Percentiles rank a stretch among this genome's conserved stretches.
Conservation (phyloP, 2,113 vertebrate genomes). For the Romanogobio albipinnatus region DNA sequence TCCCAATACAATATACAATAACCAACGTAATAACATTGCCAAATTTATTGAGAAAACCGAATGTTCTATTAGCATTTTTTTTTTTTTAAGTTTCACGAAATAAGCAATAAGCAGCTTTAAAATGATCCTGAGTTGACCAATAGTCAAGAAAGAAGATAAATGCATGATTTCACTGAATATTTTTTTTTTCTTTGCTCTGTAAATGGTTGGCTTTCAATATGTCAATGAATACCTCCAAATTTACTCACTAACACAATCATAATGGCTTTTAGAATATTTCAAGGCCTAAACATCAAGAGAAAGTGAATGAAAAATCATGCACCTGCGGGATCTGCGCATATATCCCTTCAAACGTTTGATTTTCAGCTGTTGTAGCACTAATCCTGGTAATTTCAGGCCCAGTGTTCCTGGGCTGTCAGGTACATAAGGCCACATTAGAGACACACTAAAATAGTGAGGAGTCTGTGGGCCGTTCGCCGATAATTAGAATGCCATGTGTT, state of each 20-base stretch:
- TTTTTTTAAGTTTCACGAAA: too few species aligned
- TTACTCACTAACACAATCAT: background rate
- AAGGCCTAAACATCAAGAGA: conserved; percentile 51
- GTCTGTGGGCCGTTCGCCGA: conserved; percentile 63
- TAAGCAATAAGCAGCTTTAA: too few species aligned
- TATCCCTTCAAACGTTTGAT: conserved; percentile 71
- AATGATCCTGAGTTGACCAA: too few species aligned
- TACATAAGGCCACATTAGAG: conserved; percentile 70
- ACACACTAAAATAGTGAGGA: conserved; percentile 68
- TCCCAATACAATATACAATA: background rate
- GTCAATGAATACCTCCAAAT: background rate
- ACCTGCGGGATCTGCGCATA: conserved; percentile 56
- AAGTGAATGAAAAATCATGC: conserved; percentile 65
- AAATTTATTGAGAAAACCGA: background rate
- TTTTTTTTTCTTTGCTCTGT: background rate
- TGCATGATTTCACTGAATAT: too few species aligned
- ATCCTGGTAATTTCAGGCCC: conserved; percentile 77
- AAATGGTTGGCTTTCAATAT: background rate
- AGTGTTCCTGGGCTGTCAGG: conserved; percentile 72
- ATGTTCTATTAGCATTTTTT: too few species aligned
- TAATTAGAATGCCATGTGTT: conserved; percentile 79
- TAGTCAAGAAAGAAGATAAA: too few species aligned
- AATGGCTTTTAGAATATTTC: background rate
- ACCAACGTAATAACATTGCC: background rate
- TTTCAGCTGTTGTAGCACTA: conserved; percentile 76